Conservation (phyloP, 2,113 vertebrate species). For the Thunnus maccoyii region DNA sequence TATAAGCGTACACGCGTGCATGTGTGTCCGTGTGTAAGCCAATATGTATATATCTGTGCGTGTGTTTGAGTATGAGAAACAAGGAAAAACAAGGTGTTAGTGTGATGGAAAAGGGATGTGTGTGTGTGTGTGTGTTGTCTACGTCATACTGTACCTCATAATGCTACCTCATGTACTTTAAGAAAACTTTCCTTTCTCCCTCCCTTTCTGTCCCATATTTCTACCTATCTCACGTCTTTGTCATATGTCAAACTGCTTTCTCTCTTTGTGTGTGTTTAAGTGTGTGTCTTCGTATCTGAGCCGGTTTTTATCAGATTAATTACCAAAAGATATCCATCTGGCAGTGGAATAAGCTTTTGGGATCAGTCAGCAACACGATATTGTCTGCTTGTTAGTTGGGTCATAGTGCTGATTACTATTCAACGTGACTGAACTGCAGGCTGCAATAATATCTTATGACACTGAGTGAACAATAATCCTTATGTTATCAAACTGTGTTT, state of each 20-base stretch:
- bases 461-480: slow-evolving; percentile 13
- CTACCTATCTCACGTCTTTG: neutral
- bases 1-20: slow-evolving; percentile 13
- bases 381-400: slow-evolving; percentile 48
- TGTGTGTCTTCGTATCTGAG: neutral
- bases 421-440: slow-evolving; percentile 30
- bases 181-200: neutral
- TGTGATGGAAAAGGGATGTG: neutral
- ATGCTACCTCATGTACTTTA: neutral
- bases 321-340: slow-evolving; percentile 59
- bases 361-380: slow-evolving; percentile 45
- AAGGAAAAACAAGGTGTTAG: neutral
- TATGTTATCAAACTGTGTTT: neutral
- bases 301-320: slow-evolving; percentile 50
- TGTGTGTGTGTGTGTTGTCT: neutral
- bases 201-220: slow-evolving; percentile 3
- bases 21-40: neutral
- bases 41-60: neutral
- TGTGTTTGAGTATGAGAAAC: slow-evolving; percentile 4
- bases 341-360: slow-evolving; percentile 39
- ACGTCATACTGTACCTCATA: neutral
- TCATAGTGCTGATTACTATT: slow-evolving; percentile 40
- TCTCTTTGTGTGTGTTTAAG: slow-evolving; percentile 8
- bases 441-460: neutral
- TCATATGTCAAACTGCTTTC: slow-evolving; percentile 8